phyloP scores from a whole-genome alignment of 2,888 invertebrate species.

The Drosophila austrosaltans region DNA sequence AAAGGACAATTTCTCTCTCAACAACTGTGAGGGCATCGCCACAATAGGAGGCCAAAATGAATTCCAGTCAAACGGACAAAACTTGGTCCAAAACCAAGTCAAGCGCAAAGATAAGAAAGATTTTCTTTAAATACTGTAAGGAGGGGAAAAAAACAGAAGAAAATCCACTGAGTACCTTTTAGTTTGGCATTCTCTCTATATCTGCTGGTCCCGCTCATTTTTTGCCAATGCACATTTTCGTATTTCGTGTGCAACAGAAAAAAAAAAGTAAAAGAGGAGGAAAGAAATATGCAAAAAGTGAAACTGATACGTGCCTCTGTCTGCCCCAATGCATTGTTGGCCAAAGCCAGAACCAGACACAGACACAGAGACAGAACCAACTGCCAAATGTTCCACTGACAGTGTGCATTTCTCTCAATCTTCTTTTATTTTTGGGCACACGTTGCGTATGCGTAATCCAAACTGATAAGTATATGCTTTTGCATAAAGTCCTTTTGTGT shows the following conservation, averaged over 20 bases:
- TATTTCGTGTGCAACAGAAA: too few species aligned
- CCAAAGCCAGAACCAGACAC: background rate
- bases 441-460: slow-evolving; percentile 40
- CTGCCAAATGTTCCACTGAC: slow-evolving; percentile 15
- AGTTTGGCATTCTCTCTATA: background rate
- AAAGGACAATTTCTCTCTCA: slow-evolving; percentile 1
- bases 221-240: slow-evolving; percentile 18
- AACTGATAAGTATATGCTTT: background rate
- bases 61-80: slow-evolving; percentile 13
- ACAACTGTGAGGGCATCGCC: background rate
- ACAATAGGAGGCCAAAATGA: slow-evolving; percentile 16
- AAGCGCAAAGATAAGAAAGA: slow-evolving; percentile 62
- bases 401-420: slow-evolving; percentile 33
- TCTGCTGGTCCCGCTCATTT: slow-evolving; percentile 42
- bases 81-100: slow-evolving; percentile 41
- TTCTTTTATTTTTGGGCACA: slow-evolving; percentile 11
- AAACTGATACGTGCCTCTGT: slow-evolving; percentile 45
- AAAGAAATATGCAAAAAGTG: slow-evolving; percentile 21
- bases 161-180: slow-evolving; percentile 4
- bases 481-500: background rate
- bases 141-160: background rate
- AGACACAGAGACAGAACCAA: background rate
- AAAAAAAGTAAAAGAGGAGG: too few species aligned
- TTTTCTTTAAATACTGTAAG: slow-evolving; percentile 23
- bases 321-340: slow-evolving; percentile 21